Conservation (phyloP, 37 sponge, comb jelly and placozoan species). For the Agelas oroides region DNA sequence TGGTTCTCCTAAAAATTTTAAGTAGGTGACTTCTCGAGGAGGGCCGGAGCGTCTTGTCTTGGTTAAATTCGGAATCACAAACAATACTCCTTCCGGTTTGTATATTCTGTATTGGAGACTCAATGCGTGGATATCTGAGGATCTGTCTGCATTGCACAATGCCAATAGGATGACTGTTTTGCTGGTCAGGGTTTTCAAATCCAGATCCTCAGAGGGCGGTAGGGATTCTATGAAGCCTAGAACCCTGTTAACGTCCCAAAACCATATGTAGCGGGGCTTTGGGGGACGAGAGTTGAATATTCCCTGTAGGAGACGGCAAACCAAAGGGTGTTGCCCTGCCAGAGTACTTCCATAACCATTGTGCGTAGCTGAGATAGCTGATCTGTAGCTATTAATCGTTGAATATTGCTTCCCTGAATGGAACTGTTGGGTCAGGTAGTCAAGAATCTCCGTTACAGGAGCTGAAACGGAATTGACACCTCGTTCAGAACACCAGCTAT, state of each 20-base stretch:
- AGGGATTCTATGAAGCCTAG: not conserved
- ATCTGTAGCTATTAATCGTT: slow-evolving; percentile 1
- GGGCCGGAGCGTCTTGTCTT: no score
- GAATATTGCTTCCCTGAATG: not conserved
- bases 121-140: slow-evolving; percentile 25
- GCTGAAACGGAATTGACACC: slow-evolving; percentile 11
- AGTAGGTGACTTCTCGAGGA: not conserved
- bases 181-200: not conserved
- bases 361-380: slow-evolving; percentile 9
- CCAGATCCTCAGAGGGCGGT: not conserved
- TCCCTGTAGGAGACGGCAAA: slow-evolving; percentile 19
- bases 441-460: slow-evolving; percentile 1
- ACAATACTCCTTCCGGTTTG: no score
- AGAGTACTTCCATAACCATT: not conserved
- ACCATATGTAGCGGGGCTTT: slow-evolving; percentile 1
- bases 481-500: slow-evolving; percentile 17
- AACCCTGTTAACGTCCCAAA: slow-evolving; percentile 11
- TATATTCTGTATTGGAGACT: not conserved
- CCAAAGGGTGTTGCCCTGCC: slow-evolving; percentile 17
- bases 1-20: not conserved
- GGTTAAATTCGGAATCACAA: no score
- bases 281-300: slow-evolving; percentile 21
- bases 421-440: slow-evolving; percentile 11
- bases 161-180: no score
- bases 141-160: slow-evolving; percentile 29